Evolutionary conservation across 2,888 invertebrate species (phyloP).

Genomic region (Cynaeus angustus): DNA sequence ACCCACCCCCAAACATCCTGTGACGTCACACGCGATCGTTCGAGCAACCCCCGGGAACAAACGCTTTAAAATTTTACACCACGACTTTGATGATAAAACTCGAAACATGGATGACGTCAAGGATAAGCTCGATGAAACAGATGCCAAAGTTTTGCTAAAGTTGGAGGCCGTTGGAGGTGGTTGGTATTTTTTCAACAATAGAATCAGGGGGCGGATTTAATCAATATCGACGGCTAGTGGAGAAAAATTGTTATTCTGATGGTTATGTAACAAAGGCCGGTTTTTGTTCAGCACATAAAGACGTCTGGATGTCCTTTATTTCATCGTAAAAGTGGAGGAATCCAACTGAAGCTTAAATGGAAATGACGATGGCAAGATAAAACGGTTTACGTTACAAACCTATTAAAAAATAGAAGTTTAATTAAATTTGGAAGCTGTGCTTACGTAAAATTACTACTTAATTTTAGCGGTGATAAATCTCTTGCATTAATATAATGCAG

Average conservation of each 20-base stretch:
- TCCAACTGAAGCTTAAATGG: too few species aligned
- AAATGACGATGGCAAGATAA: too few species aligned
- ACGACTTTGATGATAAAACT: constrained; percentile 18
- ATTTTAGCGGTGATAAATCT: background rate
- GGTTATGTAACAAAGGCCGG: background rate
- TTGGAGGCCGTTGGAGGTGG: constrained; percentile 29
- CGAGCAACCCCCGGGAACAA: constrained; percentile 61
- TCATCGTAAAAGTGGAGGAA: background rate
- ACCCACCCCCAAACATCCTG: constrained; percentile 46
- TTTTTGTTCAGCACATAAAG: constrained; percentile 21
- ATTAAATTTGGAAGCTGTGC: too few species aligned
- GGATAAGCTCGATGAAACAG: constrained; percentile 26
- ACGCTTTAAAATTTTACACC: constrained; percentile 49
- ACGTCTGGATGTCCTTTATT: constrained; percentile 28
- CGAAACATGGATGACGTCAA: constrained; percentile 30
- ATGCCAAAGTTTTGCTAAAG: constrained; percentile 28
- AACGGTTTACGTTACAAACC: too few species aligned
- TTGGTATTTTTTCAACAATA: constrained; percentile 9
- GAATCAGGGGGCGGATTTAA: constrained; percentile 22
- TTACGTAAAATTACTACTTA: background rate
- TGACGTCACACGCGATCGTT: constrained; percentile 65
- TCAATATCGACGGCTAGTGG: constrained; percentile 23
- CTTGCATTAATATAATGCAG: constrained; percentile 8
- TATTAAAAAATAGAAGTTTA: too few species aligned
- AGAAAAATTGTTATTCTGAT: constrained; percentile 9